phyloP scores from a whole-genome alignment of 2,797 vertebrate species.

The Sebastes iracundus region DNA sequence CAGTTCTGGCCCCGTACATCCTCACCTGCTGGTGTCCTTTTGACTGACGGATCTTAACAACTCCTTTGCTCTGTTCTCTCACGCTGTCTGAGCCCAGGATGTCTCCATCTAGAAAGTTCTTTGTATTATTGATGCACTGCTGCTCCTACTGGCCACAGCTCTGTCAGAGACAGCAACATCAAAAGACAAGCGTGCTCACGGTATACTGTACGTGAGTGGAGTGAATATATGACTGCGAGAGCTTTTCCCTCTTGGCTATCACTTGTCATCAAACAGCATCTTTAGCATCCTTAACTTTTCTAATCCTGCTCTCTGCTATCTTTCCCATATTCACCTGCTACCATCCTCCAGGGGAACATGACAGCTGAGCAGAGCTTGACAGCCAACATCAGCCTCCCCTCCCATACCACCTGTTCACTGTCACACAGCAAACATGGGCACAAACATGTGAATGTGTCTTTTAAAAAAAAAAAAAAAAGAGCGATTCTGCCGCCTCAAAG shows the following conservation, averaged over 20 bases:
- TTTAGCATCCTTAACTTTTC: constrained; percentile 7
- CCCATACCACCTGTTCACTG: neutral
- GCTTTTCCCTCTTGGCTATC: constrained; percentile 1
- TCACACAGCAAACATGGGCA: neutral
- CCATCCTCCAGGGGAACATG: neutral
- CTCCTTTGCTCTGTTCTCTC: constrained; percentile 12
- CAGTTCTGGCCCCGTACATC: neutral
- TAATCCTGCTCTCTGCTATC: neutral
- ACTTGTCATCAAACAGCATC: constrained; percentile 36
- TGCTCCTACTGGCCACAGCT: constrained; percentile 37
- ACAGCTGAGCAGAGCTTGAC: constrained; percentile 8
- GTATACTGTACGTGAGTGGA: constrained; percentile 17
- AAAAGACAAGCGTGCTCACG: constrained; percentile 30
- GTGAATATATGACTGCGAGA: neutral
- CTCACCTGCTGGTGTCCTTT: constrained; percentile 6
- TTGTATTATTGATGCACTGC: constrained; percentile 65
- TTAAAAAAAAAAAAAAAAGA: neutral
- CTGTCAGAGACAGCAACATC: constrained; percentile 32
- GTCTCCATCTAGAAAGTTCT: constrained; percentile 54
- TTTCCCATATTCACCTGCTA: neutral
- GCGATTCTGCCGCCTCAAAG: neutral
- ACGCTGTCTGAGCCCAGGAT: constrained; percentile 42
- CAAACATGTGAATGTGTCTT: neutral
- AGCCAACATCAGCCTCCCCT: neutral
- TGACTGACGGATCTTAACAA: constrained; percentile 45